phyloP scores from a whole-genome alignment of 2,797 vertebrate genomes.

The Xerus rutilus region DNA sequence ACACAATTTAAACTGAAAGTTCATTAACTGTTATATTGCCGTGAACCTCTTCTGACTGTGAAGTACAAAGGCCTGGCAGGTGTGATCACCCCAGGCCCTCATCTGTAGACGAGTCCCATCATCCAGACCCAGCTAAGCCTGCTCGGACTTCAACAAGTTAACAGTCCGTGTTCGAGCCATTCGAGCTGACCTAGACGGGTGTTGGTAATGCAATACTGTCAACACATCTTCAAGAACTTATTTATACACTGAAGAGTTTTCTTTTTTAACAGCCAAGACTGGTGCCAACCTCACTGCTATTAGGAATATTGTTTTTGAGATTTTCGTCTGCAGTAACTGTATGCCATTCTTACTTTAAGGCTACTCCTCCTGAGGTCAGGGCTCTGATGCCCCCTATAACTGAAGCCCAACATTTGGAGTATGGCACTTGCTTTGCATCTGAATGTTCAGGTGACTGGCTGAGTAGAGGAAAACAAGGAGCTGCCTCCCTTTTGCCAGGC shows the following conservation, averaged over 20 bases:
- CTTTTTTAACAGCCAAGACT: conserved; percentile 67
- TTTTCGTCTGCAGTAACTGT: conserved; percentile 82
- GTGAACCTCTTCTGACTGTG: conserved; percentile 87
- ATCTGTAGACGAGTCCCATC: conserved; percentile 93
- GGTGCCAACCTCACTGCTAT: conserved; percentile 59
- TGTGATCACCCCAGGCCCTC: conserved; percentile 89
- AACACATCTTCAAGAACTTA: conserved; percentile 83
- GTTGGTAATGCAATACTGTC: conserved; percentile 91
- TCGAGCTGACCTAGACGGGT: conserved; percentile 91
- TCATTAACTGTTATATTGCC: conserved; percentile 92
- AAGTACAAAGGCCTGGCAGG: conserved; percentile 40
- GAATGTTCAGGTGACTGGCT: conserved; percentile 72
- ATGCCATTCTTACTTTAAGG: conserved; percentile 84
- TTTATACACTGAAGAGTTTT: not conserved
- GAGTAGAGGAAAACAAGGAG: not conserved
- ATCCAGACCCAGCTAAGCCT: conserved; percentile 92
- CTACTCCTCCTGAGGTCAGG: conserved; percentile 86
- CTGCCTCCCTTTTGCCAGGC: conserved; percentile 50
- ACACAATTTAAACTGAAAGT: conserved; percentile 96
- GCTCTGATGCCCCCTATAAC: conserved; percentile 75
- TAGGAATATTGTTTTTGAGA: conserved; percentile 77
- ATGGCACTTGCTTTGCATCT: conserved; percentile 68
- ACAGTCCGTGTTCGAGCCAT: conserved; percentile 89
- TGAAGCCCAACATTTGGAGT: conserved; percentile 73
- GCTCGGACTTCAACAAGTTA: conserved; percentile 94